Evolutionary conservation across 2,113 vertebrate species (phyloP).

Genomic region (Hipposideros armiger): DNA sequence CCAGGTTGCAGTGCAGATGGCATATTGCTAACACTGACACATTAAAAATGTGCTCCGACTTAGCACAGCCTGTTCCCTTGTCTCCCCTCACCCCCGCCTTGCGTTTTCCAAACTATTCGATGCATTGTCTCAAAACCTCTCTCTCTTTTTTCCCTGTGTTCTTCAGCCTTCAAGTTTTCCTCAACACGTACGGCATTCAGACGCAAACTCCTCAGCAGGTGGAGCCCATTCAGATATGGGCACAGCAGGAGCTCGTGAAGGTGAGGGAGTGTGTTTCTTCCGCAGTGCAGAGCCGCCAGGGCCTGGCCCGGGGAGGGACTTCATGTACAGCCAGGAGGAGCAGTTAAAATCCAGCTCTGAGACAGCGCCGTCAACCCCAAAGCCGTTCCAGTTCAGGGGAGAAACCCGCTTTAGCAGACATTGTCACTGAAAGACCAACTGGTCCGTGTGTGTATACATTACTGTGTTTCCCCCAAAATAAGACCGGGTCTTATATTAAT

Average conservation of each 20-base stretch:
- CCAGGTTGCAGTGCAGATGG: neutral
- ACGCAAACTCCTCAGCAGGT: conserved; percentile 99
- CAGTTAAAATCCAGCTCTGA: neutral
- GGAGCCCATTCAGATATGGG: conserved; percentile 99
- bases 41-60: neutral
- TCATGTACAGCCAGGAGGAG: neutral
- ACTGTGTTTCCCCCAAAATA: no score
- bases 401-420: neutral
- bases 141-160: conserved; percentile 44
- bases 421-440: neutral
- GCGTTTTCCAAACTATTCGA: neutral
- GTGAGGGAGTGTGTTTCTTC: conserved; percentile 85
- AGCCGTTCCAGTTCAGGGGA: neutral
- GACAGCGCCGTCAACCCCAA: neutral
- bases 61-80: neutral
- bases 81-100: neutral
- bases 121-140: neutral
- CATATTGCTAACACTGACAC: neutral
- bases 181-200: conserved; percentile 98
- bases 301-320: no score
- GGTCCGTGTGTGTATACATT: neutral
- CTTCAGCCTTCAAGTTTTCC: conserved; percentile 96
- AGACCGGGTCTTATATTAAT: no score
- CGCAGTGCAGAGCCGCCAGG: neutral
- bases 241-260: conserved; percentile 98